Evolutionary conservation across 2,797 vertebrate species (phyloP), one percentile per base, ranked within the genome.

Genomic region (Chelidonichthys spinosus): DNA sequence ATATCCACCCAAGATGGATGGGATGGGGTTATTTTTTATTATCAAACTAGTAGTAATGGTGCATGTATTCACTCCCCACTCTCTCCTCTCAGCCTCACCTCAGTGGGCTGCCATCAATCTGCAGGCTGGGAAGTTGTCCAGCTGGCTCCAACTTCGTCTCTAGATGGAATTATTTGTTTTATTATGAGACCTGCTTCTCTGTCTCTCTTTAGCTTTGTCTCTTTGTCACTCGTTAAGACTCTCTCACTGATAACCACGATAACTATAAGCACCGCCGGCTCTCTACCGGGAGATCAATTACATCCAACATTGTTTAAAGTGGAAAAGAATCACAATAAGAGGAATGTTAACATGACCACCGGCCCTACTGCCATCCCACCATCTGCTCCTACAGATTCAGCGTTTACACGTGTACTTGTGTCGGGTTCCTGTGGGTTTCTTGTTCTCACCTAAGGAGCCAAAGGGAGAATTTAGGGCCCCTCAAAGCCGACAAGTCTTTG

Each of bases 391-490:
- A 7, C 11, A 47, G 40, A 32, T 44, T 43, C 54, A n/a, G 36
- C 18, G 50, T 49, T 3, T 4, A 6, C 55, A 6, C 56, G 47
- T 58, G 0, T n/a, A 44, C 65, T 13, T 59, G 64, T 69, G 80
- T 77, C 14, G 50, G 46, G 52, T 62, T 69, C 50, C 60, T 53
- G 40, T 36, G 58, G 61, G 56, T 76, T 79, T 88, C 74, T 82
- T 82, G 67, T 74, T 82, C 80, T 86, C 74, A 85, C 73, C 78
- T 85, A 55, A 6, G 46, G 66, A 76, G 69, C 67, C 73, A 76
- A 82, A 64, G 50, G 49, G 63, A 61, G 43, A 53, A 60, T 65
- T 74, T 37, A 46, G 62, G 56, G 52, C 72, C 58, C 11, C 63
- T 74, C n/a, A 50, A 55, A 69, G 56, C 49, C 71, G 39, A 47